These are phyloP conservation scores for Myotis daubentonii DNA, from an alignment of 2,797 vertebrate genomes.

Conservation along the genomic window DNA sequence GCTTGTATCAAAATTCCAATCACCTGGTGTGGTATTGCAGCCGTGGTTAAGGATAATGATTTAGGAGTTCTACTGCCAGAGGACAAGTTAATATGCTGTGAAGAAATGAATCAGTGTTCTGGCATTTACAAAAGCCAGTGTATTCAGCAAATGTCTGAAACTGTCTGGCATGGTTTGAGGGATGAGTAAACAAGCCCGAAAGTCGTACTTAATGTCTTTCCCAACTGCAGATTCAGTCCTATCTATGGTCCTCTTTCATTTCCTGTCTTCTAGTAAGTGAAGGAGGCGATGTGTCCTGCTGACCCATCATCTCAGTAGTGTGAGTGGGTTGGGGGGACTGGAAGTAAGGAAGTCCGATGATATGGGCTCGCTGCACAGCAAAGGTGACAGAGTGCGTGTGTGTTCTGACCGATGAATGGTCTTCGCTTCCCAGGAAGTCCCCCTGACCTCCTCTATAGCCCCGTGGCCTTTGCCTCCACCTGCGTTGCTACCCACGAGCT, in stretches of 20 bases:
- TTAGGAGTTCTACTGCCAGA: conserved; percentile 16
- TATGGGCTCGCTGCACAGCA: not conserved
- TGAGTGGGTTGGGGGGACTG: not conserved
- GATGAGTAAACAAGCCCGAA: not conserved
- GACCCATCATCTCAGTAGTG: not conserved
- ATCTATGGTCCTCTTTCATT: not conserved
- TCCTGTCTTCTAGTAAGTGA: not conserved
- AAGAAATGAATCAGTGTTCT: conserved; percentile 28
- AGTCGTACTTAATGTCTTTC: conserved; percentile 6
- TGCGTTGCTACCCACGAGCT: not conserved
- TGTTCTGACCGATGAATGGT: not conserved
- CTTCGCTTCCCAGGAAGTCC: not conserved
- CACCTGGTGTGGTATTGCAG: not conserved
- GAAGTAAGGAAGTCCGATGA: not conserved
- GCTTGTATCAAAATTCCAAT: not conserved
- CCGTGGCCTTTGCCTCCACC: not conserved
- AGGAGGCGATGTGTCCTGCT: not conserved
- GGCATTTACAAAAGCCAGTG: conserved; percentile 52
- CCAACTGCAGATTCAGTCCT: not conserved
- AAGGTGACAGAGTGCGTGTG: not conserved
- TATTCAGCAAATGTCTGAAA: conserved; percentile 47
- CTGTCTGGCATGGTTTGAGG: conserved; percentile 41
- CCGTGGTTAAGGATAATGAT: not conserved
- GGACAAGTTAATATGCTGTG: not conserved
- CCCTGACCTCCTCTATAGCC: not conserved